Percentiles rank a stretch among this genome's conserved stretches.
phyloP scores from a whole-genome alignment of 1,140 invertebrate species.

The Sitophilus oryzae region DNA sequence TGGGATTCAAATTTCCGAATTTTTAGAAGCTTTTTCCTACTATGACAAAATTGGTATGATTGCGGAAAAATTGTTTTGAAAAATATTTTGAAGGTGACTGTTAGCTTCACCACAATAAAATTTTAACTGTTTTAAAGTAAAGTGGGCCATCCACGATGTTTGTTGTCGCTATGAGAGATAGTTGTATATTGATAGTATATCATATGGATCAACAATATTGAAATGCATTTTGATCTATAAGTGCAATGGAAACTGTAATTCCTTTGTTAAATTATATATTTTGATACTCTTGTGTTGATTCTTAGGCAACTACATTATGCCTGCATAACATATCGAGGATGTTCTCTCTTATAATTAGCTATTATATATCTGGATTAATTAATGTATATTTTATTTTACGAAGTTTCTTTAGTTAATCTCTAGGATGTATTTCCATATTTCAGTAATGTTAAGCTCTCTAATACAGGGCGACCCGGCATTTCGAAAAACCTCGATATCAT shows the following conservation, averaged over 20 bases:
- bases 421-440: slow-evolving; percentile 30
- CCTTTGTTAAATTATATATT: slow-evolving; percentile 28
- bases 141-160: no score
- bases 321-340: slow-evolving; percentile 37
- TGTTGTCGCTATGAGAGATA: not conserved
- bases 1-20: no score
- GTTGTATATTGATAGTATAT: not conserved
- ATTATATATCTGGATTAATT: slow-evolving; percentile 29
- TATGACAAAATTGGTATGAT: no score
- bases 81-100: no score
- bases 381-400: slow-evolving; percentile 16
- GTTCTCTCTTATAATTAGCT: slow-evolving; percentile 30
- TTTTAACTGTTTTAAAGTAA: no score
- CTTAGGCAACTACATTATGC: slow-evolving; percentile 25
- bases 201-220: not conserved
- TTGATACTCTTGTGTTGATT: slow-evolving; percentile 34
- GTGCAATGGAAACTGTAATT: slow-evolving; percentile 32
- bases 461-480: no score
- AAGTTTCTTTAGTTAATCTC: slow-evolving; percentile 24
- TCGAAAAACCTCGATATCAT: no score
- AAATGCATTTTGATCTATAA: slow-evolving; percentile 22
- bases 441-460: slow-evolving; percentile 13
- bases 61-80: no score
- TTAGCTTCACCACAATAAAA: no score
- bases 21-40: no score